phyloP scores from a whole-genome alignment of 2,888 invertebrate genomes.

The Laothoe populi region DNA sequence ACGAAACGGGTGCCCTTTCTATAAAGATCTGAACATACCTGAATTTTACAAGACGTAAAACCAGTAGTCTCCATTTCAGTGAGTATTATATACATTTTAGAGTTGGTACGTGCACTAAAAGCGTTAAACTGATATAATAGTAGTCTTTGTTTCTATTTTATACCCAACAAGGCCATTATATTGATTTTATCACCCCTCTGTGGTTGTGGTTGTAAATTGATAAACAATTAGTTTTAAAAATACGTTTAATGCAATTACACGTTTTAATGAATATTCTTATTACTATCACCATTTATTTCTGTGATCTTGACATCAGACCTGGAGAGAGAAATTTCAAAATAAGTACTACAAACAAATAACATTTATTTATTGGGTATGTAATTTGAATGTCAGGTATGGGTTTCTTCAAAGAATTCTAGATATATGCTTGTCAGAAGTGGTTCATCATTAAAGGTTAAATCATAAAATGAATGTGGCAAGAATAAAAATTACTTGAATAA shows the following conservation, averaged over 20 bases:
- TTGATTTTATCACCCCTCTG: neutral
- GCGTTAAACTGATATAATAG: neutral
- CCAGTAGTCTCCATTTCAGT: slow-evolving; percentile 66
- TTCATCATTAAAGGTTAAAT: slow-evolving; percentile 19
- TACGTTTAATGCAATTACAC: neutral
- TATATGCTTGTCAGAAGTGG: slow-evolving; percentile 29
- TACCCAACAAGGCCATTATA: neutral
- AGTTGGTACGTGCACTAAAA: neutral
- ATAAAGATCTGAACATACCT: too few relatives aligned
- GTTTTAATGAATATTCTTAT: neutral
- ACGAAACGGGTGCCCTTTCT: too few relatives aligned
- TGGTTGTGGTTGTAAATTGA: slow-evolving; percentile 44
- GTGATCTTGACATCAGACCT: neutral
- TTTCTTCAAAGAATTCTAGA: slow-evolving; percentile 29
- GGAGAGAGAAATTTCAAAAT: slow-evolving; percentile 21
- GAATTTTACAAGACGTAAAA: slow-evolving; percentile 70
- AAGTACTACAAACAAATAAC: neutral
- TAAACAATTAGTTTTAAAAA: slow-evolving; percentile 29
- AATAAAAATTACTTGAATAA: too few relatives aligned
- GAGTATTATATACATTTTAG: slow-evolving; percentile 67
- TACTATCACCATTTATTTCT: neutral
- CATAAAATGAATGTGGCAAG: neutral
- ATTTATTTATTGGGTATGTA: neutral
- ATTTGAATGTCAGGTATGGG: slow-evolving; percentile 10
- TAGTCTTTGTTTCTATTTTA: slow-evolving; percentile 11